Base-by-base conservation (phyloP, 1,140 invertebrate genomes). In the Sinonovacula constricta region DNA sequence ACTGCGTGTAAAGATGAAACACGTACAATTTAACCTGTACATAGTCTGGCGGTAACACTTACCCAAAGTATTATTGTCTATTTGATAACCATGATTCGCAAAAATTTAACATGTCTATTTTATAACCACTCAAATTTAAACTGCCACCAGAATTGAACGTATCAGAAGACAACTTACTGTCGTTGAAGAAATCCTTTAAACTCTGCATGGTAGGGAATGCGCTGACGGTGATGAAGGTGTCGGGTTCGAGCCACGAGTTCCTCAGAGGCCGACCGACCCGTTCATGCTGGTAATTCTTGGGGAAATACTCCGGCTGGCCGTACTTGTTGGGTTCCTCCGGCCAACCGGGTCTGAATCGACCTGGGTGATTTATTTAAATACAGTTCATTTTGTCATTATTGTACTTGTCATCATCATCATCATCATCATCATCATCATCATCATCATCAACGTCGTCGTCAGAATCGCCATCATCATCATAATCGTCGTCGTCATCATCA, bases 151-250 rank as follows among this genome's bases (percentile, higher is more conserved):
- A n/a, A n/a, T n/a, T n/a, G n/a, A n/a, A n/a, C n/a, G n/a, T n/a
- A n/a, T n/a, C 5, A 45, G 18, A 45, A 45, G 18, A 28, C 5
- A 63, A 65, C 49, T 34, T 66, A 75, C 72, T 2, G n/a, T 63
- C 60, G 0, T 31, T 1, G 22, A 54, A 75, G 30, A 75, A 75
- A 1, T 15, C 31, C 1, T 0, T 1, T 24, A 75, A n/a, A n/a
- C 28, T 3, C 12, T 51, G 12, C 49, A 36, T 57, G 31, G 12
- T 12, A 2, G 72, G 72, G 31, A 75, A 75, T 0, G 62, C 30
- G 33, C 72, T 75, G 51, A 75, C 62, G n/a, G 45, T 56, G 26
- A 75, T 49, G 22, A 36, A 54, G 1, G 60, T 56, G 18, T 66
- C 22, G 1, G 45, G 62, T 34, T 2, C 1, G 1, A 75, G 2